Evolutionary conservation across 1,140 invertebrate genomes (phyloP), one percentile per base, ranked within the genome.

Genomic region (Latrodectus geometricus): DNA sequence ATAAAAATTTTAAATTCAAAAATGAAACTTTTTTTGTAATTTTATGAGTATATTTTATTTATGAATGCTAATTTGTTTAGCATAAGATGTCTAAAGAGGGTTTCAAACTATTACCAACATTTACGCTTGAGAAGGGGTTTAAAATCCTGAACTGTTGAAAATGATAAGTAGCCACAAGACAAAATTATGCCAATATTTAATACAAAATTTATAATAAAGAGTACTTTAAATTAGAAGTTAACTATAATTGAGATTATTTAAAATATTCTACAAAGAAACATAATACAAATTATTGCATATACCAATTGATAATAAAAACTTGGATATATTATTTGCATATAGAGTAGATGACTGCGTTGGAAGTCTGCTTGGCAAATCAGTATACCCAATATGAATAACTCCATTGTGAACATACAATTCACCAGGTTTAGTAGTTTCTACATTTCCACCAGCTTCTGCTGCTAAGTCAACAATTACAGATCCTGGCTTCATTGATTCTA

Each of bases 251-350:
- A 35, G 35, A 35, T 35, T 1, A 35, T 35, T 5, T 35, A 35
- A 35, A 35, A 35, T 35, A 35, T 35, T 35, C 35, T 3, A 35
- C 2, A 35, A 35, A 35, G 35, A 35, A 35, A 5, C 35, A 35
- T 35, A 35, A 1, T 35, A 35, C 35, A 35, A 35, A 35, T 78
- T 65, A 70, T 17, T 21, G 35, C 14, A 75, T 89, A 87, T 90
- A 92, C 94, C 95, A 80, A 97, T 94, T 54, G 96, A 96, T 1
- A 97, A 91, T 0, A 97, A 91, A 89, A 97, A 95, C 90, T 97
- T 97, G 14, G 95, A 95, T 87, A 98, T 96, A 90, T 97, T 98
- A 91, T 98, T 97, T 14, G 95, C 95, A 91, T 97, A 97, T 0
- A 97, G 92, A 0, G 95, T 96, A 65, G 95, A 96, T 70, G 95